Conservation (phyloP, 2,113 vertebrate genomes). For the Nannospalax galili region DNA sequence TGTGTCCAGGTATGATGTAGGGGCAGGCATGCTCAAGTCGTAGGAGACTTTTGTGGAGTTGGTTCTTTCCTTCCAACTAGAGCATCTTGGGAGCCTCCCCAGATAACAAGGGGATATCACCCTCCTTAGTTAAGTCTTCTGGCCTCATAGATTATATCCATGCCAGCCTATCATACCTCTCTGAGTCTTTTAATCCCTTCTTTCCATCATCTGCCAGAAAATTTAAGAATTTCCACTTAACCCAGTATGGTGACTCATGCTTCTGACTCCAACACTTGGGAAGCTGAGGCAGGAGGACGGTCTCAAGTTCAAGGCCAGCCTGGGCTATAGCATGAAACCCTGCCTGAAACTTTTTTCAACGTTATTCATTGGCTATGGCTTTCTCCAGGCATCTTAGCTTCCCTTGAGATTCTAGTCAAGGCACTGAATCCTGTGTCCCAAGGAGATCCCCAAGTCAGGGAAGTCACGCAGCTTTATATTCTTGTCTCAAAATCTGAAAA, state of each 20-base stretch:
- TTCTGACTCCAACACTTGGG: background rate
- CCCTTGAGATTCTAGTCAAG: background rate
- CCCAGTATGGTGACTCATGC: background rate
- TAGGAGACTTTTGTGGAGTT: background rate
- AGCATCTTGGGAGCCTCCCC: background rate
- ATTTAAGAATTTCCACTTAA: background rate
- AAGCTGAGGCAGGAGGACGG: background rate
- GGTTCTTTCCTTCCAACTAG: too few relatives aligned
- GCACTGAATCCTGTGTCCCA: background rate
- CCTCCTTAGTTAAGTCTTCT: background rate
- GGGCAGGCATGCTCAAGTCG: background rate
- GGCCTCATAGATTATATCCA: background rate
- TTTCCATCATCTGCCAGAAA: background rate
- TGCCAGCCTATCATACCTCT: background rate
- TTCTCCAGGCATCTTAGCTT: background rate
- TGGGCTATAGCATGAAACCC: background rate
- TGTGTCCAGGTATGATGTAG: too few relatives aligned
- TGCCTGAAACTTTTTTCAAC: too few relatives aligned
- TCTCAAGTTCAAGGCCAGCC: background rate
- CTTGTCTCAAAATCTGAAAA: background rate
- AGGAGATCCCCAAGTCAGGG: background rate
- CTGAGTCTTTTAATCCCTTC: background rate
- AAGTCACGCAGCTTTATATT: background rate
- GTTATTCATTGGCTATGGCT: background rate
- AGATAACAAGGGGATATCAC: background rate